Evolutionary conservation across 2,113 vertebrate species (phyloP), one percentile per base, ranked within the genome.

Genomic region (Hiodon alosoides): DNA sequence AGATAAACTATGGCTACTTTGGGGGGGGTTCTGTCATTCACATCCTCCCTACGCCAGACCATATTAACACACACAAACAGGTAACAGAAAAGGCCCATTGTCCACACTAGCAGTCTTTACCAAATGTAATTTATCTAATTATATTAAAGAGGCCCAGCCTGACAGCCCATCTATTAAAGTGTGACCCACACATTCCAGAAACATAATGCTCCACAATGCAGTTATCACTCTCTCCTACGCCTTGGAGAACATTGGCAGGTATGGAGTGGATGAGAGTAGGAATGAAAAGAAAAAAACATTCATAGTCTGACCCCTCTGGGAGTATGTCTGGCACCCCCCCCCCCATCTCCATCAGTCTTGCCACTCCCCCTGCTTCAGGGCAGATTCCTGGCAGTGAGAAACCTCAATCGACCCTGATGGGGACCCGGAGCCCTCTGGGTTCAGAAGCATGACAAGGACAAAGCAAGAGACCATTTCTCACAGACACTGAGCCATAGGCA

Each of bases 181-280:
- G 7, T 71, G 75, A 76, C 68, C 68, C 47, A 14, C 59, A 71
- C 68, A 76, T 76, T 70, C 75, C 75, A 31, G 17, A 52, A 47
- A 14, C 17, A 55, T 4, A 53, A 16, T 46, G 6, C 53, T 4
- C 57, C 14, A 3, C 58, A 53, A 47, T 54, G 47, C 48, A 50
- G 47, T 70, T 76, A 53, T 53, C 53, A 68, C n/a, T 60, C 7
- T 69, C 31, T 13, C 50, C 10, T 16, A 59, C 47, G 57, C n/a
- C 47, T 46, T 14, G 11, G 59, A 76, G 57, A 54, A 7, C 60
- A 71, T 48, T 3, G 59, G 68, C 51, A 76, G 17, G 75, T 76
- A 55, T 17, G 6, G 59, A 47, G 59, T 3, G 7, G 46, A 5
- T 6, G 14, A 57, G 57, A 55, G 58, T 2, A 7, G 11, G 51